These are phyloP conservation scores for Triops longicaudatus DNA, from an alignment of 1,140 invertebrate species.

Conservation along the genomic window DNA sequence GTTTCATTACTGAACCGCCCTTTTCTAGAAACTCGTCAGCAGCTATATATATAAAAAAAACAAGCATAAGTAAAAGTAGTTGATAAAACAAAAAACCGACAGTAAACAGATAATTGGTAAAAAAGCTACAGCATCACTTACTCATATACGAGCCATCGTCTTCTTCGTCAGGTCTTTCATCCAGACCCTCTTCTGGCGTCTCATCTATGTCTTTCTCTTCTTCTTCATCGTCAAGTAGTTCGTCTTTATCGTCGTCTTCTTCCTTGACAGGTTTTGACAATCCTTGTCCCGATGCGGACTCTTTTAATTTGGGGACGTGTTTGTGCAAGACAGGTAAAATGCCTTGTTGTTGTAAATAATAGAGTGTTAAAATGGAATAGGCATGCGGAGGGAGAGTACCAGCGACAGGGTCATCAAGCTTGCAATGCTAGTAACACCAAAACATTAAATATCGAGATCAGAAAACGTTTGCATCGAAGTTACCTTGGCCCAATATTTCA, in stretches of 20 bases:
- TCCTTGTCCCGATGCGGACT: not conserved
- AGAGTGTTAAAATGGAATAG: slow-evolving; percentile 22
- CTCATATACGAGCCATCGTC: slow-evolving; percentile 20
- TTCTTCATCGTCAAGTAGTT: not conserved
- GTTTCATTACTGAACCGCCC: not conserved
- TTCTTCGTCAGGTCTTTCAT: slow-evolving; percentile 10
- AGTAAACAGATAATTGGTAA: not conserved
- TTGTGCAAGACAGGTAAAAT: slow-evolving; percentile 25
- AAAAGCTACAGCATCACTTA: not conserved
- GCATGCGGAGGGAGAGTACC: slow-evolving; percentile 20
- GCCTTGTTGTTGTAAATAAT: slow-evolving; percentile 24
- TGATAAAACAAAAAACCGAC: not conserved
- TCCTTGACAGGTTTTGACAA: not conserved
- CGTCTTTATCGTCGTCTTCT: not conserved
- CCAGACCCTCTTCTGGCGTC: not conserved
- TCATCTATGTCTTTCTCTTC: not conserved
- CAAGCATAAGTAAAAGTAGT: not conserved
- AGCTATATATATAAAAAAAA: not conserved
- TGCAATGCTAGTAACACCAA: not conserved
- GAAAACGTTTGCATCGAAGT: not conserved
- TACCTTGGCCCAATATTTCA: not conserved
- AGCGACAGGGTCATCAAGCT: slow-evolving; percentile 20
- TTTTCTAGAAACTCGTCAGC: not conserved
- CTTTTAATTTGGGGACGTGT: not conserved
- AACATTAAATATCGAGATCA: not conserved